A percentile compares a stretch with the other conserved stretches of the same genome.
These are phyloP conservation scores for Lochmaea crataegi DNA, from an alignment of 2,888 invertebrate species.

Conservation along the genomic window DNA sequence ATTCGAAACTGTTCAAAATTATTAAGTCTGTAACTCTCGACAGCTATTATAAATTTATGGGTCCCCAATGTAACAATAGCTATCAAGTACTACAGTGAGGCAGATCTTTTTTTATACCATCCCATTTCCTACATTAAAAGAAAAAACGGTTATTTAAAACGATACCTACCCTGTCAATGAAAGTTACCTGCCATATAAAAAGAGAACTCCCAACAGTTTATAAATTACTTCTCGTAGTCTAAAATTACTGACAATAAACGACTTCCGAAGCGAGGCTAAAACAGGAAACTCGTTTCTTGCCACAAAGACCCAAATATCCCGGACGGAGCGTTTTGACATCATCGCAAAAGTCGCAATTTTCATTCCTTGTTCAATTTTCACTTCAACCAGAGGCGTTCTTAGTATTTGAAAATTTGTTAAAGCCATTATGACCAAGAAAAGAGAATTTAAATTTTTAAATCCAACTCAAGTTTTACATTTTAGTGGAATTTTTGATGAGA, in stretches of 20 bases:
- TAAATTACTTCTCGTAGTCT: conserved; percentile 25
- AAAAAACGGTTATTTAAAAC: background rate
- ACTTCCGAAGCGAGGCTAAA: conserved; percentile 29
- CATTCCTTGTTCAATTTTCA: conserved; percentile 16
- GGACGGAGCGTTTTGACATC: conserved; percentile 29
- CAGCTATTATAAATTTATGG: no score
- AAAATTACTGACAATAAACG: conserved; percentile 32
- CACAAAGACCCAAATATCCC: conserved; percentile 31
- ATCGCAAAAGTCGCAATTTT: conserved; percentile 26
- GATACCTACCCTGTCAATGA: no score
- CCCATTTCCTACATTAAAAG: background rate
- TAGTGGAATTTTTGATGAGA: no score
- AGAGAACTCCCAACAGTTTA: conserved; percentile 18
- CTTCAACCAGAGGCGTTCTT: conserved; percentile 7
- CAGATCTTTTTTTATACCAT: background rate
- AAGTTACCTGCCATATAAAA: conserved; percentile 14
- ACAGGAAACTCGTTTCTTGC: conserved; percentile 36
- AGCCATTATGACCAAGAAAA: background rate
- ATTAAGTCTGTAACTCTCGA: no score
- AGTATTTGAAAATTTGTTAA: background rate
- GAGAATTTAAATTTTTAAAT: background rate
- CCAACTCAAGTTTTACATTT: background rate
- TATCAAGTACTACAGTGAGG: background rate
- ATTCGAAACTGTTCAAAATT: no score
- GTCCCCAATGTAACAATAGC: background rate